Base-by-base conservation (phyloP, 2,113 vertebrate species). In the Oreotragus oreotragus region DNA sequence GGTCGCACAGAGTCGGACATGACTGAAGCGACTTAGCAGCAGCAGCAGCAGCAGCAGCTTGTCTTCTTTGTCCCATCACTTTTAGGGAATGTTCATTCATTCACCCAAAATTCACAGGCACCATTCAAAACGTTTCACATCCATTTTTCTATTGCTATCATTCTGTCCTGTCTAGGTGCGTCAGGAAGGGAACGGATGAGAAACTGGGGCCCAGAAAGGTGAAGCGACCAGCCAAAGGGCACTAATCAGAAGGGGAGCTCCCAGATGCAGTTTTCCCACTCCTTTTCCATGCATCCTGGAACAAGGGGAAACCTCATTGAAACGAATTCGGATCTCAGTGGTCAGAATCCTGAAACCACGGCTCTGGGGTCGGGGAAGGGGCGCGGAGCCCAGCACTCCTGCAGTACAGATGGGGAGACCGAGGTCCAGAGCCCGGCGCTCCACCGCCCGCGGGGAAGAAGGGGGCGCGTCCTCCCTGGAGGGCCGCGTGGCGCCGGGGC, bases 391-490 rank as follows among this genome's bases (percentile, higher is more conserved):
- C 8, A 17, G 12, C 3, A 12, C 21, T 57, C 21, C 43, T 13
- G 1, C 23, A 33, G 51, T 6, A 27, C 51, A 2, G 6, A 73
- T 13, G 30, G 80, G 81, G 91, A 93, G 93, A 97, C 94, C 57
- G 96, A 94, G 89, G 79, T 27, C 58, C 85, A 3, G 90, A 30
- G 39, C 13, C 58, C 1, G 4, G 51, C 12, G 2, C 36, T n/a
- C 45, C 80, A 14, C 21, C 1, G n/a, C 92, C 60, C 1, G 12
- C n/a, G 0, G 47, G 64, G 28, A 85, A 17, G 28, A 83, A 90
- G 77, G 77, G 88, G 96, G 88, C 93, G 92, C 94, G 96, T 92
- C 97, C 88, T 17, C 86, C 43, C 80, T 12, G 12, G 57, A 25
- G 2, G 77, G 86, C 76, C 45, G 55, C n/a, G 57, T n/a, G 7